These are phyloP conservation scores for Eulithis prunata DNA, from an alignment of 2,888 invertebrate genomes.

Conservation along the genomic window DNA sequence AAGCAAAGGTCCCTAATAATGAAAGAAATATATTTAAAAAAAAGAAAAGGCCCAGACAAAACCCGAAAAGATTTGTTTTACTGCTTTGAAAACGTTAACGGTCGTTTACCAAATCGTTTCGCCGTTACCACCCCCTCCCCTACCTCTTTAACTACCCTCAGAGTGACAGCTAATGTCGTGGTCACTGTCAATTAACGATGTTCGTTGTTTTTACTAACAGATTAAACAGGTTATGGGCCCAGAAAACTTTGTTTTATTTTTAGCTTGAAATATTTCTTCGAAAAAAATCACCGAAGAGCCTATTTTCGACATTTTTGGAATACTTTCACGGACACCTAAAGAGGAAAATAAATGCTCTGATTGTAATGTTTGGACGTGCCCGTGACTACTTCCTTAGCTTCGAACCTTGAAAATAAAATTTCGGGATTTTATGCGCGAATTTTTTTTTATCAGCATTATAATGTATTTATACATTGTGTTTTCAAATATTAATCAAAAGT, in stretches of 20 bases:
- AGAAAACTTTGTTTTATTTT: not conserved
- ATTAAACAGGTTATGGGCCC: constrained; percentile 3
- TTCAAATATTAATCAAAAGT: too few species aligned
- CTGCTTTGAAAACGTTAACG: constrained; percentile 25
- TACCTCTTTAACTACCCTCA: constrained; percentile 17
- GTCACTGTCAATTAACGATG: constrained; percentile 37
- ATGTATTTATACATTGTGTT: too few species aligned
- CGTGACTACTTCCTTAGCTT: too few species aligned
- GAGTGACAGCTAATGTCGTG: constrained; percentile 38
- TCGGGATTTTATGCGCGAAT: too few species aligned
- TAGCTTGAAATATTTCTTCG: not conserved
- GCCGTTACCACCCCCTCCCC: constrained; percentile 24
- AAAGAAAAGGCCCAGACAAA: constrained; percentile 4
- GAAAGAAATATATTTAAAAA: not conserved
- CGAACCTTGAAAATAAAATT: too few species aligned
- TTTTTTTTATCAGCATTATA: too few species aligned
- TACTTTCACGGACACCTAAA: too few species aligned
- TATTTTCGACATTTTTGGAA: too few species aligned
- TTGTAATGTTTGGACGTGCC: too few species aligned
- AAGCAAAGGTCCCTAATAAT: not conserved
- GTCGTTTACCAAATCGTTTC: constrained; percentile 28
- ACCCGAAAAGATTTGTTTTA: constrained; percentile 27
- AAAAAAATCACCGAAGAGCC: not conserved
- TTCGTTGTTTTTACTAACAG: constrained; percentile 9
- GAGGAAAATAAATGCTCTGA: too few species aligned